Conservation (phyloP, 1,140 invertebrate genomes). For the Hydropsyche tenuis region DNA sequence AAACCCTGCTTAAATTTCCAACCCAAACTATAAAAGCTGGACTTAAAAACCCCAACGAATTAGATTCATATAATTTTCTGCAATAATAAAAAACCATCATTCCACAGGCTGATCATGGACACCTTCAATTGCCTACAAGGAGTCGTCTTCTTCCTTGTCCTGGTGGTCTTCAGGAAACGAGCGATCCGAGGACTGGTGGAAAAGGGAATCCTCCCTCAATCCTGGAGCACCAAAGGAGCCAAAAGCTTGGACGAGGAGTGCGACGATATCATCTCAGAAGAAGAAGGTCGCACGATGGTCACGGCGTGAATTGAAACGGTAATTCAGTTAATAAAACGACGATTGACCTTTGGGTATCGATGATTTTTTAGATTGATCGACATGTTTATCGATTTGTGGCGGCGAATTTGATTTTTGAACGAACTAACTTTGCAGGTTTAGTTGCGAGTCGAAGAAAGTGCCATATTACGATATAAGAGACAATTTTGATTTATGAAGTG, state of each 20-base stretch:
- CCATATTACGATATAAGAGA: no score
- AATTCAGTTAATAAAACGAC: not conserved
- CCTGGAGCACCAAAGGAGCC: conserved; percentile 57
- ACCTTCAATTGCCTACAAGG: conserved; percentile 71
- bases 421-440: no score
- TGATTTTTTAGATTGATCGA: no score
- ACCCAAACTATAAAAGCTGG: no score
- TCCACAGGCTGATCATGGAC: conserved; percentile 68
- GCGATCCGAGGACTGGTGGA: conserved; percentile 64
- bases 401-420: no score
- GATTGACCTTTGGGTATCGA: no score
- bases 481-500: no score
- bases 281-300: conserved; percentile 34
- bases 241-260: conserved; percentile 65
- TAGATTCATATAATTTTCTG: no score
- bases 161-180: conserved; percentile 67
- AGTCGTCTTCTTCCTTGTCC: conserved; percentile 69
- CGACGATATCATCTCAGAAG: conserved; percentile 55
- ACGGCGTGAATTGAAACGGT: not conserved
- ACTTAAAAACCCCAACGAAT: no score
- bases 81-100: not conserved
- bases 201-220: conserved; percentile 54
- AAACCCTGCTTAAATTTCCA: not conserved
- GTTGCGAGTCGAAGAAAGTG: no score
- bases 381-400: no score